Evolutionary conservation across 2,113 vertebrate species (phyloP).

Genomic region (Tragelaphus imberbis): DNA sequence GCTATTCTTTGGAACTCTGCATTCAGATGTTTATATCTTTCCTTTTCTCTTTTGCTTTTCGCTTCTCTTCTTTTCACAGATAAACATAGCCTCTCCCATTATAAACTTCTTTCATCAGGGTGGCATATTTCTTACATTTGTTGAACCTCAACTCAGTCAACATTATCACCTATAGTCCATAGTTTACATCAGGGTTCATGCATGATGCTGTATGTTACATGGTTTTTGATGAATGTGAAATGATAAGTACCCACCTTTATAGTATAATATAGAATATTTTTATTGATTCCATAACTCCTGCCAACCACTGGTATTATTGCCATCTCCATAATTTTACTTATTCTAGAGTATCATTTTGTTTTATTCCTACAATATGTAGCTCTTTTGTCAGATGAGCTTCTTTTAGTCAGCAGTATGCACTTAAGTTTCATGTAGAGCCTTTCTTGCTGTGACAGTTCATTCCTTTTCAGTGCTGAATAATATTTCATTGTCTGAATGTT

Average conservation of each 20-base stretch:
- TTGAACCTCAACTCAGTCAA: background rate
- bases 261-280: background rate
- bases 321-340: background rate
- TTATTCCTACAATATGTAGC: background rate
- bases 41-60: too few relatives aligned
- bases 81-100: background rate
- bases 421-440: background rate
- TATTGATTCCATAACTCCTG: background rate
- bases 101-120: background rate
- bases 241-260: background rate
- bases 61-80: too few relatives aligned
- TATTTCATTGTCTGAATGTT: background rate
- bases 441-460: background rate
- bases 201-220: background rate
- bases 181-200: background rate
- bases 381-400: background rate
- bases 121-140: background rate
- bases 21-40: too few relatives aligned
- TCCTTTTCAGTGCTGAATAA: background rate
- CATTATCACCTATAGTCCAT: background rate
- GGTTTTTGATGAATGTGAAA: background rate
- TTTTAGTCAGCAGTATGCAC: background rate
- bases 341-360: too few relatives aligned
- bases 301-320: background rate
- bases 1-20: too few relatives aligned